Evolutionary conservation across 2,888 invertebrate species (phyloP), one percentile per base, ranked within the genome.

Genomic region (Hirtodrosophila cameraria): DNA sequence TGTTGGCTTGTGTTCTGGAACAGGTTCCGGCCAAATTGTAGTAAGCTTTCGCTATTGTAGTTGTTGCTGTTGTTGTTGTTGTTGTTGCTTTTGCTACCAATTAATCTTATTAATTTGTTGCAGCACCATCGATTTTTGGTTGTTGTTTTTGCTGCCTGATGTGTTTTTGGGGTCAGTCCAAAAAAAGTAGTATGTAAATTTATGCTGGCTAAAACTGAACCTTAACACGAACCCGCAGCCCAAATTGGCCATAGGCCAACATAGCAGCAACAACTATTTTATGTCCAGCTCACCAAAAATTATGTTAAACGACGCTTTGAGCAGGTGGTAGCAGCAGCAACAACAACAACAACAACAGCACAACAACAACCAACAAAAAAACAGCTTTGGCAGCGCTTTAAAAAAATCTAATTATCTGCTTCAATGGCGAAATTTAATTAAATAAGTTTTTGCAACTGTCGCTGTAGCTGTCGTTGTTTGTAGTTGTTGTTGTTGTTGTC

Each of bases 91-190:
- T 48, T 72, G 35, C 60, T 38, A 75, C 49, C 85, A 79, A 85
- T 81, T 81, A 81, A 81, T 82, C 75, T 85, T 68, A 82, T 81
- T 85, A 81, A 81, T 82, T 79, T 75, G 62, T 52, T 69, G 70
- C 64, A 42, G 48, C 33, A 7, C 27, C 59, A 82, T 85, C 64
- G 83, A 85, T 85, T 82, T 82, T 73, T n/a, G n/a, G 41, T 16
- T 18, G 20, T 30, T 39, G 20, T 23, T 28, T 30, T 48, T 11
- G 41, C 13, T 11, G 5, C 1, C 46, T 18, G 41, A 11, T 11
- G 5, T 1, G 42, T 18, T 48, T 13, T 67, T 23, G 11, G 12
- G 25, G n/a, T n/a, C n/a, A 9, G 39, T 6, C 28, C 9, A 46
- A 27, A 61, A 72, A 68, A 60, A n/a, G n/a, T n/a, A n/a, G 27